phyloP scores from a whole-genome alignment of 2,113 vertebrate genomes.

The Takifugu flavidus region DNA sequence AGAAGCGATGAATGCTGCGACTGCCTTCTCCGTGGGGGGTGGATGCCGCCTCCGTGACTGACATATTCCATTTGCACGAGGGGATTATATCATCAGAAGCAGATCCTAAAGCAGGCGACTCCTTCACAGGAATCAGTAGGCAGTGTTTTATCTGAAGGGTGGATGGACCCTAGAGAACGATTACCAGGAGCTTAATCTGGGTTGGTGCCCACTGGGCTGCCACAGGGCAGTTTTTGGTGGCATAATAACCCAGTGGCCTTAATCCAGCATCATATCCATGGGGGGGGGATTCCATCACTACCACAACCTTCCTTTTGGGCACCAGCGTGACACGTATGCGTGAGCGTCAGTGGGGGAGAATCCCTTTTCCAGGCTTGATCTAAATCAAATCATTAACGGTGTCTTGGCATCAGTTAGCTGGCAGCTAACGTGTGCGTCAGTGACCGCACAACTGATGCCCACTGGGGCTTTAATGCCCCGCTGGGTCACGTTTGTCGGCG shows the following conservation, averaged over 20 bases:
- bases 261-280: slow-evolving; percentile 53
- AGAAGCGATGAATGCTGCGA: not conserved
- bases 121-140: slow-evolving; percentile 1
- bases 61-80: slow-evolving; percentile 25
- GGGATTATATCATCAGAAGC: slow-evolving; percentile 49
- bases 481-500: slow-evolving; percentile 22
- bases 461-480: not conserved
- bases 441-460: slow-evolving; percentile 4
- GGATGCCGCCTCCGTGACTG: slow-evolving; percentile 18
- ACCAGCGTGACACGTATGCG: not conserved
- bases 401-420: slow-evolving; percentile 34
- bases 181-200: slow-evolving; percentile 44
- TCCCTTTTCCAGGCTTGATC: slow-evolving; percentile 4
- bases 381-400: slow-evolving; percentile 30
- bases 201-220: slow-evolving; percentile 39
- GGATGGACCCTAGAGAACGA: slow-evolving; percentile 28
- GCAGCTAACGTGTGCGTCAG: slow-evolving; percentile 26
- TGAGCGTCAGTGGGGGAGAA: not conserved
- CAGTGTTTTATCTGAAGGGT: slow-evolving; percentile 10
- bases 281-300: slow-evolving; percentile 34
- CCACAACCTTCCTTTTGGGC: slow-evolving; percentile 20
- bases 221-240: slow-evolving; percentile 47
- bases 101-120: slow-evolving; percentile 21
- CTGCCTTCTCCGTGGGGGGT: slow-evolving; percentile 15
- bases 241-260: slow-evolving; percentile 72